Evolutionary conservation across 2,888 invertebrate genomes (phyloP).

Genomic region (Ectemnius cavifrons): DNA sequence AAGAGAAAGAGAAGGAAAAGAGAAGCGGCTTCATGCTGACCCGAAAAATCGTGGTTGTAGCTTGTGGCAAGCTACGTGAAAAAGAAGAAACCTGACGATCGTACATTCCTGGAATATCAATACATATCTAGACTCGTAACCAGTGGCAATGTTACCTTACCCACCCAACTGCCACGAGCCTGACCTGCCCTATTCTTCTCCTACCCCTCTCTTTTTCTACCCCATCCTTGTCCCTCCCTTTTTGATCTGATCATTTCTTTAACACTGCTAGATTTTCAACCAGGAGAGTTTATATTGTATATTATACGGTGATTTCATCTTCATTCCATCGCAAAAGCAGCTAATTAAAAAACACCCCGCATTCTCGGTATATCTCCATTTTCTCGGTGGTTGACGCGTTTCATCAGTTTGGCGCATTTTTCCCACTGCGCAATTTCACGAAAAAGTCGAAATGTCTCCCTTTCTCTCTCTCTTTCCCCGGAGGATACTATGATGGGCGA

Average conservation of each 20-base stretch:
- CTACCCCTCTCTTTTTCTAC: background rate
- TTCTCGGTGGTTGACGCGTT: constrained; percentile 17
- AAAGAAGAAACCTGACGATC: constrained; percentile 26
- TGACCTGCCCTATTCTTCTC: constrained; percentile 11
- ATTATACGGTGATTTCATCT: constrained; percentile 44
- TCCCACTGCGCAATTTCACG: background rate
- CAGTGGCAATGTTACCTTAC: constrained; percentile 25
- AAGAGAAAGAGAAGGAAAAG: background rate
- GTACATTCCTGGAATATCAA: constrained; percentile 65
- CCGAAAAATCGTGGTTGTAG: constrained; percentile 26
- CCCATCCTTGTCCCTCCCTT: background rate
- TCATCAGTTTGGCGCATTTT: too few species aligned
- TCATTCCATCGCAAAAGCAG: constrained; percentile 36
- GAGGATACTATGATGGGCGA: constrained; percentile 26
- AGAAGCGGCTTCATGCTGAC: constrained; percentile 18
- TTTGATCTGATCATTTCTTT: background rate
- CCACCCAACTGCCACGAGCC: constrained; percentile 31
- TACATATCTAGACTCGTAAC: constrained; percentile 42
- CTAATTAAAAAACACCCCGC: constrained; percentile 41
- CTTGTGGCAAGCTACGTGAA: background rate
- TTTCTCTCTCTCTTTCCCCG: constrained; percentile 16
- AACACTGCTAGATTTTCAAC: constrained; percentile 58
- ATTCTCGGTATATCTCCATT: background rate
- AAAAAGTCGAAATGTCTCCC: constrained; percentile 2
- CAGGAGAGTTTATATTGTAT: constrained; percentile 62